Evolutionary conservation across 2,888 invertebrate genomes (phyloP), one percentile per base, ranked within the genome.

Genomic region (Rugalucina vietnamica): DNA sequence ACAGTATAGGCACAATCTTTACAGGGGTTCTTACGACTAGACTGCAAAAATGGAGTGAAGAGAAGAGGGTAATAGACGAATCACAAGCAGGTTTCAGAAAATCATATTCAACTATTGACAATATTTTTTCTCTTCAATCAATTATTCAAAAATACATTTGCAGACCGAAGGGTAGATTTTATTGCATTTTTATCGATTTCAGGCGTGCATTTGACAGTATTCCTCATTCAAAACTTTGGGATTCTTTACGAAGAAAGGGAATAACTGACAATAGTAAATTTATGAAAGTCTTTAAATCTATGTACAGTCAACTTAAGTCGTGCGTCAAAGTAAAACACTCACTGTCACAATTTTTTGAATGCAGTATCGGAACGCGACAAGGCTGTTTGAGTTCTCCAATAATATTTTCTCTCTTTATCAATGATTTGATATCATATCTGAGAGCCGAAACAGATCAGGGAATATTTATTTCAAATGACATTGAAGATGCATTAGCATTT

Each of bases 331-430:
- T 36, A 54, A 54, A 32, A 12, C 14, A 74, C 24, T 49, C 27
- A 18, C 29, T 76, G 50, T 54, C 74, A 8, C 27, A 54, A 10
- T 74, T 74, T 32, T 74, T 74, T 39, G 18, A 76, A 27, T 76
- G 76, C 29, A 24, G 18, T 21, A 50, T 76, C 5, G 76, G 76
- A 24, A 76, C 76, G 1, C 10, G 43, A 39, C 76, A 76, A 39
- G 76, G 76, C 4, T 60, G 65, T 39, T 3, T 65, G 21, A 65
- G 76, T 27, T 65, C 60, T 3, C 60, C 76, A 10, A 76, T 65
- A 65, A 60, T 76, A 21, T 76, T 76, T 65, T 60, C 60, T 39
- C 65, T 76, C 27, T 76, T 76, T 27, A 76, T 76, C 29, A 76
- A 76, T 32, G 76, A 76, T 27, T 27, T 76, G 24, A 74, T 74